Evolutionary conservation across 2,888 invertebrate species (phyloP).

Genomic region (Troides oblongomaculatus): DNA sequence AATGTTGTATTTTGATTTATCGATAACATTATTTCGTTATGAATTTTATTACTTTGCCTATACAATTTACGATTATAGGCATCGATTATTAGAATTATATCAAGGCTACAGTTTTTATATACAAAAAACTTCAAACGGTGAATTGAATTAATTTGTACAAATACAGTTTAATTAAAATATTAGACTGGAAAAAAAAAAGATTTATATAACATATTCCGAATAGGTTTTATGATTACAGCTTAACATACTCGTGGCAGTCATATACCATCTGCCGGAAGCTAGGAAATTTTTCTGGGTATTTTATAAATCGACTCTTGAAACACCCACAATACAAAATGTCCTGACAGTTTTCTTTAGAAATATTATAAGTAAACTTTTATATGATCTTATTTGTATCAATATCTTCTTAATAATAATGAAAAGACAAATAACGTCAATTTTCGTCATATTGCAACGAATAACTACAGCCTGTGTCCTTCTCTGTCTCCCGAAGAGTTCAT

Average conservation of each 20-base stretch:
- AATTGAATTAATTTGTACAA: background rate
- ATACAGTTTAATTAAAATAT: background rate
- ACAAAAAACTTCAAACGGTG: background rate
- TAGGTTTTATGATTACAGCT: background rate
- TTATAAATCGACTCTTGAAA: constrained; percentile 9
- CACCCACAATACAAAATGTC: background rate
- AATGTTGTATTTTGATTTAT: constrained; percentile 27
- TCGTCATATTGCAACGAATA: no score
- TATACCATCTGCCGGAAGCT: constrained; percentile 11
- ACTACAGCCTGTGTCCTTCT: no score
- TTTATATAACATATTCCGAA: background rate
- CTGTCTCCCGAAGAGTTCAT: no score
- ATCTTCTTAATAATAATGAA: no score
- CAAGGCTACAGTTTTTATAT: constrained; percentile 12
- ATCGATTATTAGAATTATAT: constrained; percentile 16
- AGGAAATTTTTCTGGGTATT: constrained; percentile 5
- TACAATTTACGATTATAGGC: constrained; percentile 25
- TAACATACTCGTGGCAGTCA: background rate
- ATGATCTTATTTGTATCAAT: background rate
- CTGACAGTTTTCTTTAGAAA: background rate
- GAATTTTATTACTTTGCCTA: constrained; percentile 13
- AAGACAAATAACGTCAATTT: no score
- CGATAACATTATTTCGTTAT: constrained; percentile 11
- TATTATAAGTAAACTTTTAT: background rate
- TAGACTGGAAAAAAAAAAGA: constrained; percentile 3